Base-by-base conservation (phyloP, 2,888 invertebrate genomes). In the Thereva nobilitata region DNA sequence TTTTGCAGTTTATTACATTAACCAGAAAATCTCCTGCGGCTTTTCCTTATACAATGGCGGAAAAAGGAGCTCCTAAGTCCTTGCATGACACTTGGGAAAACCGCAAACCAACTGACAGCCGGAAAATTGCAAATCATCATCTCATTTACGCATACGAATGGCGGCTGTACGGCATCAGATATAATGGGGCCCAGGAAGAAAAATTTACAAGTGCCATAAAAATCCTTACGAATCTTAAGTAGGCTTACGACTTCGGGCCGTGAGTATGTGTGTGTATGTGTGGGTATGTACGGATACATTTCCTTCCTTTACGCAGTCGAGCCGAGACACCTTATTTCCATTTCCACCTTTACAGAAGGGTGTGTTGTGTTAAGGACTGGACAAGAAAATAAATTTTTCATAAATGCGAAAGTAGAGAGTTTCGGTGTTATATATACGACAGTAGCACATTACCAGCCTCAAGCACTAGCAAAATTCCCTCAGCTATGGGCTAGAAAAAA, bases 141-240 rank as follows among this genome's bases (percentile, higher is more conserved):
- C 42, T 56, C 44, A 56, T 56, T 56, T 56, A 45, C 44, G 35
- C 56, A 56, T 44, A 56, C 56, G 56, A 44, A 10, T 55, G 37
- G n/a, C 38, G 6, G 23, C n/a, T 34, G 8, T 23, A 53, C 23
- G 23, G 23, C 23, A 23, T 23, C 23, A 23, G 23, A 23, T 23
- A 23, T 23, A 23, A 23, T 23, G 23, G 23, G 23, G 23, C 23
- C 23, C 23, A 23, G 23, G 23, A 23, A 23, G 23, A 23, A 23
- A 23, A 23, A 23, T 23, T 23, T 37, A 6, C 38, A 35, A 9
- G 37, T 4, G 12, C 44, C n/a, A 35, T 3, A 2, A 34, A 34
- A 5, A 56, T 56, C 23, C 44, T 23, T 6, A 3, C 12, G 41
- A 42, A 56, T 23, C 23, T 23, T 23, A 23, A 23, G 44, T 44